Percentiles rank a stretch among this genome's conserved stretches.
These are phyloP conservation scores for Leptopilina boulardi DNA, from an alignment of 1,140 invertebrate species.

Conservation along the genomic window DNA sequence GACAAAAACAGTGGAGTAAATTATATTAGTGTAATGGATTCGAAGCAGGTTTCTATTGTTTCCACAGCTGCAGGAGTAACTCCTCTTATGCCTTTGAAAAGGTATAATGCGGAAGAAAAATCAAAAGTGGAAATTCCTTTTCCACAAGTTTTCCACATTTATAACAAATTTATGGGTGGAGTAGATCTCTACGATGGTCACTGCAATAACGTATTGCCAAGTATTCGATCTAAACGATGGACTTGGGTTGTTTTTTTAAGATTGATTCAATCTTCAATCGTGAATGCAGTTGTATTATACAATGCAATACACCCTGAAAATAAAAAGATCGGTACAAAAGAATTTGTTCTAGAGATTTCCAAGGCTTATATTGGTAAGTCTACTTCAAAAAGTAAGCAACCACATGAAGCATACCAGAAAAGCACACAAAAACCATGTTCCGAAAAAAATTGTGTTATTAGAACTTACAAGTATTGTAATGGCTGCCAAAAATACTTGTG, in stretches of 20 bases:
- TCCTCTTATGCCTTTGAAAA: conserved; percentile 35
- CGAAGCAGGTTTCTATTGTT: conserved; percentile 42
- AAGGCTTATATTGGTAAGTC: no score
- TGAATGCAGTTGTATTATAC: conserved; percentile 44
- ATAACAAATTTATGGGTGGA: conserved; percentile 44
- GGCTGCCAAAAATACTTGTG: no score
- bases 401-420: no score
- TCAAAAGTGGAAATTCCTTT: conserved; percentile 41
- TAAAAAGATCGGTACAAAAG: conserved; percentile 40
- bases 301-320: conserved; percentile 39
- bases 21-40: conserved; percentile 43
- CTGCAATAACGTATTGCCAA: conserved; percentile 48
- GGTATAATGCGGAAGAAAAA: conserved; percentile 34
- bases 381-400: no score
- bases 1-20: conserved; percentile 44
- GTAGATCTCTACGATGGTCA: conserved; percentile 47
- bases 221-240: conserved; percentile 51
- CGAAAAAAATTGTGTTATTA: no score
- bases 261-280: conserved; percentile 47
- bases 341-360: not conserved
- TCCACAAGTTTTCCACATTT: conserved; percentile 29
- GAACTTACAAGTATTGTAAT: no score
- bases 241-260: conserved; percentile 49
- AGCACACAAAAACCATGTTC: no score
- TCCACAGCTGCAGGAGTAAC: conserved; percentile 37